Base-by-base conservation (phyloP, 2,113 vertebrate genomes). In the Malurus cyaneus region DNA sequence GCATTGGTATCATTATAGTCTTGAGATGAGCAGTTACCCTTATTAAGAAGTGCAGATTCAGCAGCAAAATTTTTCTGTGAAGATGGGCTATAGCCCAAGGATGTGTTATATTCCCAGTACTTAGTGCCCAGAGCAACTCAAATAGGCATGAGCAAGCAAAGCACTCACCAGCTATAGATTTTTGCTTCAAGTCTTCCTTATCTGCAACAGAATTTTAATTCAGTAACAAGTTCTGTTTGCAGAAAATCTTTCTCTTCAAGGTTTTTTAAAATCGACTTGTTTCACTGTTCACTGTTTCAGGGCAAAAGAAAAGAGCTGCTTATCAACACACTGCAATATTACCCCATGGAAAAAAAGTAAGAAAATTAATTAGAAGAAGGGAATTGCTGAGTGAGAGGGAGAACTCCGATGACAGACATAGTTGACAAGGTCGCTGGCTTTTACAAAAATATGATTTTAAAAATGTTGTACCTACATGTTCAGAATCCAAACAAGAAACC, bases 1-100 rank as follows among this genome's bases (percentile, higher is more conserved):
- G 67, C 80, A 80, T 80, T 57, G 19, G 66, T 94, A 94, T 95
- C 93, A 96, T 95, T 96, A 94, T 79, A 91, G 84, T 72, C 73
- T 91, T 66, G 54, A 96, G 89, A 94, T 94, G 76, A 93, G 89
- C 71, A 95, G 89, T 90, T 92, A 82, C 28, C 52, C 84, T 88
- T 49, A 83, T 87, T 71, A 89, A 89, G 79, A 88, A 93, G 59
- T 79, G 91, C 94, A 90, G 36, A 93, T 82, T 96, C 92, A 95
- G 91, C 96, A 95, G 54, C 80, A 96, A 74, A 89, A 83, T 73
- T 60, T 41, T 70, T 87, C 82, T 87, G 44, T 54, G 46, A 69
- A 78, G 72, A 96, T 91, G 84, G 94, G 66, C 86, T 86, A 8
- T 56, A 79, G 74, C 72, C 84, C 90, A 88, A 90, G 71, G 72